phyloP scores from a whole-genome alignment of 2,888 invertebrate genomes.

The Andrena minutula region DNA sequence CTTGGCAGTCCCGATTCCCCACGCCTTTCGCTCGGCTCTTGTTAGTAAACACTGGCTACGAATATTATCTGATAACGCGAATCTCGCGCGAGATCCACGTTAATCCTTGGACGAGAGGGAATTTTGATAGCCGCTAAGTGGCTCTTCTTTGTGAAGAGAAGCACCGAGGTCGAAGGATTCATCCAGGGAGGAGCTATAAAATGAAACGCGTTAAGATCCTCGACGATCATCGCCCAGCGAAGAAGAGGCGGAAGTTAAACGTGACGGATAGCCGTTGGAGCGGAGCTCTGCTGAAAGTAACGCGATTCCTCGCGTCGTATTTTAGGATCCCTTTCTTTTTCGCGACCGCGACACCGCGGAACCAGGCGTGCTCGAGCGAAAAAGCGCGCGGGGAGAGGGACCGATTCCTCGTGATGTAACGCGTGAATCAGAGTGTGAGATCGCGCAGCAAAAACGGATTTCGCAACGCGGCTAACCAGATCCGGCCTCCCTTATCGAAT shows the following conservation, averaged over 20 bases:
- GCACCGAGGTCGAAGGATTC: neutral
- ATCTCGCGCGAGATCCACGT: neutral
- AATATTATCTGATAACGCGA: conserved; percentile 6
- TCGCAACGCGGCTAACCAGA: conserved; percentile 43
- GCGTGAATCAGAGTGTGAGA: conserved; percentile 58
- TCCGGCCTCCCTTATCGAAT: conserved; percentile 46
- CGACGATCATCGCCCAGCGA: neutral
- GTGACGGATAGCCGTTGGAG: conserved; percentile 42
- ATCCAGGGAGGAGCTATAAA: neutral
- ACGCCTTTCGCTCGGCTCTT: neutral
- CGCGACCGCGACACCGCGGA: conserved; percentile 9
- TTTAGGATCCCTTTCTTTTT: conserved; percentile 24
- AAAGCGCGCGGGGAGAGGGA: conserved; percentile 19
- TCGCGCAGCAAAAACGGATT: conserved; percentile 46
- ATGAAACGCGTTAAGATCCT: conserved; percentile 24
- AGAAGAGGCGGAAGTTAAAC: conserved; percentile 50
- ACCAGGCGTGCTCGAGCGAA: conserved; percentile 1
- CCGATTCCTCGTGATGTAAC: conserved; percentile 55
- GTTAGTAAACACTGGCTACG: neutral
- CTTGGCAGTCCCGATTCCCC: neutral
- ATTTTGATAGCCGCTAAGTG: neutral
- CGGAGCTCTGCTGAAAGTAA: conserved; percentile 20
- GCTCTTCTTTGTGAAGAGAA: neutral
- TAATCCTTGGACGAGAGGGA: neutral
- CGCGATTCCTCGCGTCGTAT: conserved; percentile 34